Evolutionary conservation across 92 coral and sea anemone genomes (phyloP).

Genomic region (Micromussa lordhowensis): DNA sequence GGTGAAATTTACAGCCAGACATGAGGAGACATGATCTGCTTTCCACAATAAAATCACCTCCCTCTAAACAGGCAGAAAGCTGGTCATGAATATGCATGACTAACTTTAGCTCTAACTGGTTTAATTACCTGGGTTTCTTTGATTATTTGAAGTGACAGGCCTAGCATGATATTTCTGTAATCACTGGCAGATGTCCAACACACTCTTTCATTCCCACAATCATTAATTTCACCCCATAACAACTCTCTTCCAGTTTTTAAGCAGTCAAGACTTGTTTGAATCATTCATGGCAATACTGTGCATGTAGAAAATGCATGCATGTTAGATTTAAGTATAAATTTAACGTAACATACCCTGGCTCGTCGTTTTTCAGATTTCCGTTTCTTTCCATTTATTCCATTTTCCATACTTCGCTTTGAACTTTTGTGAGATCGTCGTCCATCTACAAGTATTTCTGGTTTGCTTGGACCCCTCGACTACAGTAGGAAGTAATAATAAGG

Average conservation of each 20-base stretch:
- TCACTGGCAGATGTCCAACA: constrained; percentile 26
- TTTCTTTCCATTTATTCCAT: constrained; percentile 84
- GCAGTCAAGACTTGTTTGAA: background rate
- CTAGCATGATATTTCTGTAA: constrained; percentile 40
- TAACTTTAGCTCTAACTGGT: constrained; percentile 50
- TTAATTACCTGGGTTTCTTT: constrained; percentile 51
- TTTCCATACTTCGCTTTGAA: constrained; percentile 78
- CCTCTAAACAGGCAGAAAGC: background rate
- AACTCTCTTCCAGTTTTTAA: background rate
- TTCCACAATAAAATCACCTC: constrained; percentile 3
- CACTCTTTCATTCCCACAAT: constrained; percentile 21
- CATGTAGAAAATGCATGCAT: background rate
- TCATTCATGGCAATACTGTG: background rate
- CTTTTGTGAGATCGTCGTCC: constrained; percentile 71
- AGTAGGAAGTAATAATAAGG: constrained; percentile 6
- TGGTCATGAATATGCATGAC: constrained; percentile 48
- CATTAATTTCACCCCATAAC: background rate
- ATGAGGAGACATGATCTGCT: background rate
- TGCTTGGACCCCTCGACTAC: constrained; percentile 85
- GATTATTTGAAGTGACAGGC: constrained; percentile 37
- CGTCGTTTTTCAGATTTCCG: constrained; percentile 82
- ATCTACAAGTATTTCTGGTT: constrained; percentile 70
- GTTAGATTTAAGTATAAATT: background rate
- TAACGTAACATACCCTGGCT: constrained; percentile 69
- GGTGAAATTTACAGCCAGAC: constrained; percentile 10